Evolutionary conservation across 2,113 vertebrate genomes (phyloP).

Genomic region (Hypomesus transpacificus): DNA sequence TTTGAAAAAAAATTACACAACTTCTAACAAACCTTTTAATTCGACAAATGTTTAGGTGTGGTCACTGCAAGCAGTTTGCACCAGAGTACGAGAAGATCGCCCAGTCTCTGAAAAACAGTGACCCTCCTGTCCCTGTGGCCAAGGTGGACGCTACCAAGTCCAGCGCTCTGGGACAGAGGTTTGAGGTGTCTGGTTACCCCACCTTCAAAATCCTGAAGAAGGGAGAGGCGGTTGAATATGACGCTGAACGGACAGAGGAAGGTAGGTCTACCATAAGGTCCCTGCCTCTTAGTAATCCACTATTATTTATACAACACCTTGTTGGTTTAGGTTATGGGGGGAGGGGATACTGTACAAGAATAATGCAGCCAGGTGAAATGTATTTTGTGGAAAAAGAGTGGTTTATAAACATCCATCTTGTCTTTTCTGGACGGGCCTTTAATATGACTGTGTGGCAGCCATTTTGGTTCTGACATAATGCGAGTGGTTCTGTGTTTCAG

Average conservation of each 20-base stretch:
- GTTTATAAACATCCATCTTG: no score
- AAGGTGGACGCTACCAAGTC: constrained; percentile 90
- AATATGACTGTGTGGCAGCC: no score
- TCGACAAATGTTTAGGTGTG: constrained; percentile 79
- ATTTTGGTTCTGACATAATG: background rate
- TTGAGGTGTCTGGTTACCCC: constrained; percentile 92
- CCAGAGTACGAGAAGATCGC: constrained; percentile 95
- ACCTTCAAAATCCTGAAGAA: constrained; percentile 97
- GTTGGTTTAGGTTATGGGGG: no score
- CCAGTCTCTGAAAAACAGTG: constrained; percentile 79
- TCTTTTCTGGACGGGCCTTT: no score
- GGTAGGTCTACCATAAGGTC: constrained; percentile 62
- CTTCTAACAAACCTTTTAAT: constrained; percentile 5
- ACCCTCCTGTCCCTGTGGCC: constrained; percentile 89
- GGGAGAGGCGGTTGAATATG: constrained; percentile 88
- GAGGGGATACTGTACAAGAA: no score
- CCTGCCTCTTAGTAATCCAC: no score
- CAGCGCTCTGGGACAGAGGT: constrained; percentile 74
- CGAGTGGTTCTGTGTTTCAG: constrained; percentile 63
- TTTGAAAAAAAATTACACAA: no score
- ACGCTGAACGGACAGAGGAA: constrained; percentile 82
- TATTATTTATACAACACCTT: no score
- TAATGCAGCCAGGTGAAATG: no score
- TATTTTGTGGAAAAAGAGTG: no score
- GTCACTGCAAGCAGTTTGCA: constrained; percentile 95